Base-by-base conservation (phyloP, 2,113 vertebrate species). In the Pitta sordida region DNA sequence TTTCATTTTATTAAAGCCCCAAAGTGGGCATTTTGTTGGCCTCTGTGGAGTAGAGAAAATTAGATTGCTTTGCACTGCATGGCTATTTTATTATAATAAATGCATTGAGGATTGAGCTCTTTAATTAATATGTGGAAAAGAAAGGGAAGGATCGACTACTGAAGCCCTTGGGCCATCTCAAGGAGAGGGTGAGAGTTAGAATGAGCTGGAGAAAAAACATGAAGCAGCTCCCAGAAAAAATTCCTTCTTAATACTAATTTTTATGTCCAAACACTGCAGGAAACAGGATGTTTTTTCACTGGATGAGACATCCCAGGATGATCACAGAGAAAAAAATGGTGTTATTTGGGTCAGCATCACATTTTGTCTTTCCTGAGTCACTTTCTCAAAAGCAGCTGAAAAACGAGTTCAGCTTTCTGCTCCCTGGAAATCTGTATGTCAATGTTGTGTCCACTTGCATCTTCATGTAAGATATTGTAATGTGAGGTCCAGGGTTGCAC, bases 101-200 rank as follows among this genome's bases (percentile, higher is more conserved):
- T 73, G 41, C 59, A 65, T 41, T 62, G 93, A 95, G 76, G 41
- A 85, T 73, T 90, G 82, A 95, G 70, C n/a, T 91, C 26, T 87
- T 91, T 94, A 95, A 94, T 92, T 95, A 96, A 76, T 96, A 95
- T 83, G 74, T 85, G 55, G 49, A 73, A 93, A 87, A 90, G 65
- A 96, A 90, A 90, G 62, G 37, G 41, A 83, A 87, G 20, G 13
- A 88, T 91, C 90, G 76, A 56, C 51, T 82, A 41, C 15, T 58
- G 75, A 95, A 93, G 37, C 78, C 70, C 90, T 62, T 73, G 70
- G 75, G 91, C 58, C 70, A 41, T 93, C 90, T 91, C 75, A 91
- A 93, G 75, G 78, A 94, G 86, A 86, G 37, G 15, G 46, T 29
- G 32, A 90, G 77, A 51, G 59, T 44, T 52, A 80, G 73, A 84